Conservation (phyloP, 92 coral and sea anemone species). For the Pocillopora grandis region DNA sequence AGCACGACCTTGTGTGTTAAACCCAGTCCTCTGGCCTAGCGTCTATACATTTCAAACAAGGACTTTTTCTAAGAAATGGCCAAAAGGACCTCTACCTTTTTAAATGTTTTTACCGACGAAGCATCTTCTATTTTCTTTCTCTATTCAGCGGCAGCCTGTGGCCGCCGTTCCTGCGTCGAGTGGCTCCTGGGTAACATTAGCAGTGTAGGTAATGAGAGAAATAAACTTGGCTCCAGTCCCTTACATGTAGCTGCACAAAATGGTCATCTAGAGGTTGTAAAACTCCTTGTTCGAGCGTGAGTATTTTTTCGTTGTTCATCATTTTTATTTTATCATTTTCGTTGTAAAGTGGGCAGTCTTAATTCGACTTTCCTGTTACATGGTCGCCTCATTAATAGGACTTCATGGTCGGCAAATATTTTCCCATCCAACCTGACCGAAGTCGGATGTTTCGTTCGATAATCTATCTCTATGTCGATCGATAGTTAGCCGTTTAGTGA, state of each 20-base stretch:
- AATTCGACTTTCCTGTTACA: too few species aligned
- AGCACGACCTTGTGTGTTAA: too few species aligned
- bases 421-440: too few species aligned
- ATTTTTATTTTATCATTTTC: not conserved
- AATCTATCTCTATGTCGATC: too few species aligned
- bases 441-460: too few species aligned
- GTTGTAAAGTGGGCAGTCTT: not conserved
- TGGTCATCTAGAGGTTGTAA: slow-evolving; percentile 88
- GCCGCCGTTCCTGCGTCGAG: slow-evolving; percentile 80
- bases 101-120: not conserved
- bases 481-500: too few species aligned
- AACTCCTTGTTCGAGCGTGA: slow-evolving; percentile 67
- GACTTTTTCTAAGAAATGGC: too few species aligned
- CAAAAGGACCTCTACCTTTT: too few species aligned
- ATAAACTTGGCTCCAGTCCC: slow-evolving; percentile 72
- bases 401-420: too few species aligned
- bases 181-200: slow-evolving; percentile 74
- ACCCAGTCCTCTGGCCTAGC: too few species aligned
- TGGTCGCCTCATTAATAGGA: too few species aligned
- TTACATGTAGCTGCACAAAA: slow-evolving; percentile 87
- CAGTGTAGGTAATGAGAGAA: slow-evolving; percentile 75
- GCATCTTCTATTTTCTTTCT: not conserved
- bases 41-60: too few species aligned
- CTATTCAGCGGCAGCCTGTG: slow-evolving; percentile 82
- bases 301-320: not conserved